Evolutionary conservation across 2,888 invertebrate species (phyloP).

Genomic region (Acheta domesticus): DNA sequence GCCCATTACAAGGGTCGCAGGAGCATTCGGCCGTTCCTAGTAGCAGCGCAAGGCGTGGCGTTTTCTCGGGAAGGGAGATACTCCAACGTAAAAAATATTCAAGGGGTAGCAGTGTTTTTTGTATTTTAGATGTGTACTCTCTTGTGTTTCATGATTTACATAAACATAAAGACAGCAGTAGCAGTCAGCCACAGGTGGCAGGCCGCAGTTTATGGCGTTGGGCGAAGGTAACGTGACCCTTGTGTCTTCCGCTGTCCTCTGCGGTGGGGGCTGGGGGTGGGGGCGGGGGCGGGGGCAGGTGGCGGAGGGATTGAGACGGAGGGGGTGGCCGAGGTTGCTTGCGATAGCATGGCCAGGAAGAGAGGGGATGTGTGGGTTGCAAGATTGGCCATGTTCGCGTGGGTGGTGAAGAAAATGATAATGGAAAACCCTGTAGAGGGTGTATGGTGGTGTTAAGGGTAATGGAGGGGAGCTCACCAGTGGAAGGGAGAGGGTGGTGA

Average conservation of each 20-base stretch:
- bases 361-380: too few species aligned
- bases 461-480: too few species aligned
- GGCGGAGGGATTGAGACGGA: not conserved
- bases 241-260: not conserved
- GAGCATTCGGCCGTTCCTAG: not conserved
- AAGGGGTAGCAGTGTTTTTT: conserved; percentile 9
- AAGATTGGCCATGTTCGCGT: too few species aligned
- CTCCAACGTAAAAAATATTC: conserved; percentile 6
- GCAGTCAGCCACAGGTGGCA: not conserved
- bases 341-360: too few species aligned
- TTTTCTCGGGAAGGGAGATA: not conserved
- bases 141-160: conserved; percentile 21
- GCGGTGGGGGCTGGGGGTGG: not conserved
- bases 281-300: not conserved
- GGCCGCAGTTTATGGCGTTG: conserved; percentile 6
- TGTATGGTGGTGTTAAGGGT: too few species aligned
- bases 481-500: too few species aligned
- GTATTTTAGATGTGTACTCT: conserved; percentile 9
- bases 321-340: not conserved
- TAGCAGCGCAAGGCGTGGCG: not conserved
- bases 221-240: not conserved
- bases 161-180: conserved; percentile 20
- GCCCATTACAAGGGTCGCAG: too few species aligned
- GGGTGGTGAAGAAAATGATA: too few species aligned
- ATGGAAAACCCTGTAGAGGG: too few species aligned